These are phyloP conservation scores for Germaria angustata DNA, from an alignment of 2,888 invertebrate species.

Conservation along the genomic window DNA sequence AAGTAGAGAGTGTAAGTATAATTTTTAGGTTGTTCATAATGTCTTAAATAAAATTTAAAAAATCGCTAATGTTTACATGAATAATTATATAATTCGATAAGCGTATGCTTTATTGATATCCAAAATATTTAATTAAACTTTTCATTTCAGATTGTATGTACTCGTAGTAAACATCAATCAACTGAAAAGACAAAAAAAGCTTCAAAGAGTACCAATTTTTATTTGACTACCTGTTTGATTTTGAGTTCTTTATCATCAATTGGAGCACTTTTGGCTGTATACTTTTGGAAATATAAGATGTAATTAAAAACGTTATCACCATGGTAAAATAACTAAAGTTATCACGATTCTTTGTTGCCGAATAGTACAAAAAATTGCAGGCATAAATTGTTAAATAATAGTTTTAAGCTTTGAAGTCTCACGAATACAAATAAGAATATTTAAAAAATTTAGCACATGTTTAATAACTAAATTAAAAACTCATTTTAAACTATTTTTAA, in stretches of 20 bases:
- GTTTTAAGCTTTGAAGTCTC: constrained; percentile 31
- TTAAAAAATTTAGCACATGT: too few species aligned
- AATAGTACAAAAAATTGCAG: constrained; percentile 55
- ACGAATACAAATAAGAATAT: constrained; percentile 25
- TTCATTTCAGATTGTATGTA: constrained; percentile 41
- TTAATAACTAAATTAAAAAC: too few species aligned
- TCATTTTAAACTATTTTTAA: too few species aligned
- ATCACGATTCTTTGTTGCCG: constrained; percentile 28
- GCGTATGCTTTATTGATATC: too few species aligned
- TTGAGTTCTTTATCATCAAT: constrained; percentile 46
- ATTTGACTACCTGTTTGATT: constrained; percentile 32
- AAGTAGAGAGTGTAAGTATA: constrained; percentile 70
- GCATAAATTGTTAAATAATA: constrained; percentile 28
- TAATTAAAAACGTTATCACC: constrained; percentile 23
- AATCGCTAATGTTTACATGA: background rate
- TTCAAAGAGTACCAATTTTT: background rate
- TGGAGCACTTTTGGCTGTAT: constrained; percentile 49
- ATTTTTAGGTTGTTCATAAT: background rate
- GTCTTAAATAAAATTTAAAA: too few species aligned
- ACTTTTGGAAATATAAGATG: constrained; percentile 48
- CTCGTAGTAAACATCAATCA: background rate
- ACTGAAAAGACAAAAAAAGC: background rate
- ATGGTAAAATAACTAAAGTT: too few species aligned
- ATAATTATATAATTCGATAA: too few species aligned
- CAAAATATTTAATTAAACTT: too few species aligned